phyloP scores from a whole-genome alignment of 1,140 invertebrate genomes.

The Penaeus japonicus region DNA sequence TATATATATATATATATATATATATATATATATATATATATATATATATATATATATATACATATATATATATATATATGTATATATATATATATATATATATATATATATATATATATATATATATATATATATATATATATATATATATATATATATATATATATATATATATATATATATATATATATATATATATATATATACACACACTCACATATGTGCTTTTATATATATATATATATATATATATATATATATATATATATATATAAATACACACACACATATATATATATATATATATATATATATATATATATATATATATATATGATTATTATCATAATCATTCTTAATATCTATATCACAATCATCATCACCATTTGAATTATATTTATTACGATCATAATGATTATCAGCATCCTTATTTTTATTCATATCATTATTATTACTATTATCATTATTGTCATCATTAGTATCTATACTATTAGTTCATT shows the following conservation, averaged over 20 bases:
- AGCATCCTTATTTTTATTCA: too few relatives aligned
- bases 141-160: background rate
- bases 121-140: too few relatives aligned
- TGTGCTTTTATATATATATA: background rate
- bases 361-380: too few relatives aligned
- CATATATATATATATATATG: background rate
- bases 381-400: too few relatives aligned
- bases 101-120: too few relatives aligned
- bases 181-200: background rate
- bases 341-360: too few relatives aligned
- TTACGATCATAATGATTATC: too few relatives aligned
- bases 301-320: background rate
- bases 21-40: background rate
- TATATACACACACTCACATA: background rate
- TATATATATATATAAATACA: background rate
- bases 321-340: too few relatives aligned
- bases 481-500: background rate
- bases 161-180: background rate
- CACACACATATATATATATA: background rate
- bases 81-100: background rate
- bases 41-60: background rate
- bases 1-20: background rate
- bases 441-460: background rate
- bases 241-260: background rate
- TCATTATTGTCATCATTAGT: background rate